Evolutionary conservation across 1,140 invertebrate genomes (phyloP), one percentile per base, ranked within the genome.

Genomic region (Solenopsis invicta): DNA sequence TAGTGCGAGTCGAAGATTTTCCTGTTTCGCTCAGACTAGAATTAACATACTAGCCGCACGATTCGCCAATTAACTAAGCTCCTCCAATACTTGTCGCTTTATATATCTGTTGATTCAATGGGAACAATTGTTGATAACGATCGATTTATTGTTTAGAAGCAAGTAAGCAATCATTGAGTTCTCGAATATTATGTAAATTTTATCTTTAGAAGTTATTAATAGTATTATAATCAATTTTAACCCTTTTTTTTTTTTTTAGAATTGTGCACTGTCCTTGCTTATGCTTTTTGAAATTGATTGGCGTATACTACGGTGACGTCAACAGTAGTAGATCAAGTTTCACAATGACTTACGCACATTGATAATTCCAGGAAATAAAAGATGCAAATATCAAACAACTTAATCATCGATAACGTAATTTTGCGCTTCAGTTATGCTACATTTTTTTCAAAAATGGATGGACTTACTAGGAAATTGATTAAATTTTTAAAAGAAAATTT

Each of bases 361-460:
- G 62, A 67, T 69, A 80, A 56, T 34, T 50, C 9, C 4, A 41
- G 9, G 6, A 69, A 69, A 56, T 56, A 41, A 41, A 66, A 34
- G n/a, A 52, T 64, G 10, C 12, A 0, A 37, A 41, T 41, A 41
- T 41, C 5, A 5, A 5, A 52, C 10, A 9, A 71, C 10, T 9
- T 24, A 45, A 54, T 34, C n/a, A 13, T 41, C 6, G 2, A 9
- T 66, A 1, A 37, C 6, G 5, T 34, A 52, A 37, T 52, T 67
- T 69, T 29, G 13, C 13, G 13, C 41, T 41, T 3, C 18, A 0
- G 24, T 56, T 13, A 29, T 21, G 10, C 6, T 41, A 67, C 4
- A 4, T 48, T 71, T 71, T 41, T 1, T 10, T 45, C 1, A 21
- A 24, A 56, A 4, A 41, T n/a, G 37, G 2, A 9, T n/a, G 4